Evolutionary conservation across 2,888 invertebrate genomes (phyloP).

Genomic region (Cerceris rybyensis): DNA sequence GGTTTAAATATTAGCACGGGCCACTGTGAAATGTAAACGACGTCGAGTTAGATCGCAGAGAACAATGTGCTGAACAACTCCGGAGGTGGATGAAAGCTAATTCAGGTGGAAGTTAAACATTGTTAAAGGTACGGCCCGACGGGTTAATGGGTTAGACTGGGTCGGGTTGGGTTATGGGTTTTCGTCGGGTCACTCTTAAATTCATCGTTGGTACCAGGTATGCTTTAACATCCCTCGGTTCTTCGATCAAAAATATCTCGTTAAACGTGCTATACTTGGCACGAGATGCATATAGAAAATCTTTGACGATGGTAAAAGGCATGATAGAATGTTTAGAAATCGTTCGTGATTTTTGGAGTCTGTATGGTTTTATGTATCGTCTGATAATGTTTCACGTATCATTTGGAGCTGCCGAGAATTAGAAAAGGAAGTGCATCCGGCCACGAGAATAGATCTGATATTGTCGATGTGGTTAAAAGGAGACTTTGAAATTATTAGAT

Average conservation of each 20-base stretch:
- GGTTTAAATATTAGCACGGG: slow-evolving; percentile 72
- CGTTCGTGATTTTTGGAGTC: too few species aligned
- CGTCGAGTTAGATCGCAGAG: slow-evolving; percentile 66
- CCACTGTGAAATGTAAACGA: slow-evolving; percentile 63
- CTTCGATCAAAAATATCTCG: slow-evolving; percentile 38
- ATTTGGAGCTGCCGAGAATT: too few species aligned
- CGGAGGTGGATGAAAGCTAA: slow-evolving; percentile 71
- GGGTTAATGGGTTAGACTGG: slow-evolving; percentile 44
- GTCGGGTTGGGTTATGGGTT: slow-evolving; percentile 27
- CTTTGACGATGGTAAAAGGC: not conserved
- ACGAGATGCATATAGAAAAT: not conserved
- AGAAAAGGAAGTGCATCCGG: too few species aligned
- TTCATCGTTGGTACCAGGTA: slow-evolving; percentile 46
- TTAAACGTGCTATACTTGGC: not conserved
- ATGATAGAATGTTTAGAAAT: not conserved
- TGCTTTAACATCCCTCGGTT: slow-evolving; percentile 18
- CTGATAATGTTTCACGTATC: too few species aligned
- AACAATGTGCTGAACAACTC: slow-evolving; percentile 66
- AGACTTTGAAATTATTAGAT: too few species aligned
- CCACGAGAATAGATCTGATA: too few species aligned
- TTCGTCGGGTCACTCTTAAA: slow-evolving; percentile 54
- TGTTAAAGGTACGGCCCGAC: slow-evolving; percentile 64
- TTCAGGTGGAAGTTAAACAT: slow-evolving; percentile 79
- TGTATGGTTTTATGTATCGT: too few species aligned
- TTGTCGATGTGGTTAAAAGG: too few species aligned